Evolutionary conservation across 2,888 invertebrate species (phyloP).

Genomic region (Lithophane semibrunnea): DNA sequence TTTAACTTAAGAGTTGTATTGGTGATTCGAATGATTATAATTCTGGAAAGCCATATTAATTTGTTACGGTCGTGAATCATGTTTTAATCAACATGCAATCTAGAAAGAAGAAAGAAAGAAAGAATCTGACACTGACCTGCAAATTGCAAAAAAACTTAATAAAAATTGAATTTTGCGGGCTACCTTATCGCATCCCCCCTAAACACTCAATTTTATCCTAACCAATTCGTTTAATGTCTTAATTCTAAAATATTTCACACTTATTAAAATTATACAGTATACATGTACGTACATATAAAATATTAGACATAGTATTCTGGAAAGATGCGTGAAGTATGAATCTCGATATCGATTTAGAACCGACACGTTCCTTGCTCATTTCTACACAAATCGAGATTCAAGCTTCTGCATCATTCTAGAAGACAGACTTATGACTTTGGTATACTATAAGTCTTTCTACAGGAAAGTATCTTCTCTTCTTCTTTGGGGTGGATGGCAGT

Average conservation of each 20-base stretch:
- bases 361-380: not conserved
- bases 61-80: too few relatives aligned
- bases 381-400: slow-evolving; percentile 1
- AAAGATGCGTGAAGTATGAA: not conserved
- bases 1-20: too few relatives aligned
- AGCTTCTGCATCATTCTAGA: not conserved
- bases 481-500: slow-evolving; percentile 77
- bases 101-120: too few relatives aligned
- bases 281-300: slow-evolving; percentile 63
- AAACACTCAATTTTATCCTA: slow-evolving; percentile 42
- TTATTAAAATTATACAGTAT: slow-evolving; percentile 65
- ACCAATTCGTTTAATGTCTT: slow-evolving; percentile 51
- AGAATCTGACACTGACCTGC: too few relatives aligned
- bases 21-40: too few relatives aligned
- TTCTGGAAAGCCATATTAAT: too few relatives aligned
- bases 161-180: too few relatives aligned
- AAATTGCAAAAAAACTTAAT: too few relatives aligned
- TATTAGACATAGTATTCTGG: slow-evolving; percentile 47
- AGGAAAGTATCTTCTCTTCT: slow-evolving; percentile 85
- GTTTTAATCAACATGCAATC: too few relatives aligned
- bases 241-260: slow-evolving; percentile 51
- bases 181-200: too few relatives aligned
- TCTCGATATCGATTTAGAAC: not conserved
- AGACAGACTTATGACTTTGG: slow-evolving; percentile 21
- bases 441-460: slow-evolving; percentile 74